These are phyloP conservation scores for Aphodius granarius DNA, from an alignment of 2,888 invertebrate species.

Conservation along the genomic window DNA sequence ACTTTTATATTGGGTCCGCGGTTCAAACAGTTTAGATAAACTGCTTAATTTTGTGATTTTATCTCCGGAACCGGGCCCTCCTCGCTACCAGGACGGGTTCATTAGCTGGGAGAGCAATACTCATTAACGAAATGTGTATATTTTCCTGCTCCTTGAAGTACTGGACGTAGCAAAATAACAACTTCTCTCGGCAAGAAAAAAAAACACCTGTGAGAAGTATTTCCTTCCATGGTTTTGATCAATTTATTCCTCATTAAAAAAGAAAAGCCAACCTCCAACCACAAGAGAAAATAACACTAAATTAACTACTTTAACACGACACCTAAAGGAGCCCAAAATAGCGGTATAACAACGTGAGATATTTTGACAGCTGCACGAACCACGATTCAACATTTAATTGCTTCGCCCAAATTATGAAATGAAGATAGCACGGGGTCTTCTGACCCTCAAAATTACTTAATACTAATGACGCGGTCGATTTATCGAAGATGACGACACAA, in stretches of 20 bases:
- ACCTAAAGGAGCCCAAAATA: neutral
- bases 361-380: conserved; percentile 9
- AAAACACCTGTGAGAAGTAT: neutral
- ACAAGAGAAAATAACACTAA: neutral
- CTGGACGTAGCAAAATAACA: too few species aligned
- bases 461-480: conserved; percentile 5
- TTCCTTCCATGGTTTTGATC: neutral
- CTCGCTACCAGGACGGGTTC: neutral
- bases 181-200: too few species aligned
- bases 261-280: neutral
- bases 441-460: neutral
- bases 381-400: neutral
- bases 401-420: conserved; percentile 12
- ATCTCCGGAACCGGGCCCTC: neutral
- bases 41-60: neutral
- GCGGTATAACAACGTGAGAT: neutral
- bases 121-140: neutral
- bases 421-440: conserved; percentile 3
- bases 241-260: neutral
- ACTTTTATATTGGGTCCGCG: neutral
- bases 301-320: neutral
- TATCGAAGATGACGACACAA: neutral
- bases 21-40: neutral
- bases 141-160: too few species aligned
- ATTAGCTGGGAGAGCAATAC: neutral